Evolutionary conservation across 2,797 vertebrate genomes (phyloP), one percentile per base, ranked within the genome.

Genomic region (Xiphophorus birchmanni): DNA sequence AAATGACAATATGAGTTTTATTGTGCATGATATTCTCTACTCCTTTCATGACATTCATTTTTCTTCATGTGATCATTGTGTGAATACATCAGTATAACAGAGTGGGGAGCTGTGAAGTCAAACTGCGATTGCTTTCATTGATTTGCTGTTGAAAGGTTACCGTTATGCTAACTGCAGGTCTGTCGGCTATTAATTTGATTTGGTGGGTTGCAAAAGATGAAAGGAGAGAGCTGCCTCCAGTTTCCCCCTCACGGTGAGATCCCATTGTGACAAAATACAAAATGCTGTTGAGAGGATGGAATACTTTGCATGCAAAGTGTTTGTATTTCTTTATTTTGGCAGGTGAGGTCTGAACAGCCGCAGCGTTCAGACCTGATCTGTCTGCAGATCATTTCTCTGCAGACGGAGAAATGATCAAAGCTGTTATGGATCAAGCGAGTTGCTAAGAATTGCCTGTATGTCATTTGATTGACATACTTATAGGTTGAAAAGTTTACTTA

Each of bases 241-340:
- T 91, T 91, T 91, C 85, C 78, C 90, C 47, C 85, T 84, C 85
- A 74, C n/a, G 75, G 82, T 74, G 87, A 87, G 84, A 88, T 89
- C 78, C 81, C 76, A n/a, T 86, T 78, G 69, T 54, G 89, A 89
- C 90, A 86, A 83, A 89, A 84, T 78, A 86, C 73, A 81, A 56
- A 76, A 84, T 73, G 79, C 1, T 11, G 75, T 26, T 80, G 74
- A 84, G 84, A 82, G 82, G 44, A 52, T 67, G 5, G 21, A 17
- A 82, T 50, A 50, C 77, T 82, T 54, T 44, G 74, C 76, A 79
- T 69, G 29, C 11, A 18, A 76, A 67, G 54, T 26, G 21, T 63
- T 78, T 75, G 74, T 76, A 67, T 77, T 56, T 86, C 17, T 79
- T 75, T 77, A 72, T 42, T 76, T 67, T 50, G 60, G 73, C 80